A percentile compares a stretch with the other conserved stretches of the same genome.
phyloP scores from a whole-genome alignment of 2,888 invertebrate species.

The Plagodis dolabraria region DNA sequence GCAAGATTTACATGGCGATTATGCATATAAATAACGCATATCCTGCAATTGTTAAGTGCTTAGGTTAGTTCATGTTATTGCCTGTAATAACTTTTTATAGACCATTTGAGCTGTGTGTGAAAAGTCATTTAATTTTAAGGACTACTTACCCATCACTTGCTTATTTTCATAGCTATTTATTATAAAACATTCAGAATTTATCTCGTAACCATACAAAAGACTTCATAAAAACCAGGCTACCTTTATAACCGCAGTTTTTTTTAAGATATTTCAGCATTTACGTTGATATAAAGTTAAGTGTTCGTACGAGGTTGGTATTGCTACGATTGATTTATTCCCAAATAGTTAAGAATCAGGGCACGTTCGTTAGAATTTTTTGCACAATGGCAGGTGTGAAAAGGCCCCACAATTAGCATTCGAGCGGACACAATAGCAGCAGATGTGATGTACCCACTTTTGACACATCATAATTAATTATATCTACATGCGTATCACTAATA shows the following conservation, averaged over 20 bases:
- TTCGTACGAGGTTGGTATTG: constrained; percentile 24
- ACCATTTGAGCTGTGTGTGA: constrained; percentile 1
- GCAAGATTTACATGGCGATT: constrained; percentile 19
- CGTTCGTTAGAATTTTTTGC: constrained; percentile 60
- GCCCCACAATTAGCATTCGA: constrained; percentile 51
- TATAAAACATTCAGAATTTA: too few species aligned
- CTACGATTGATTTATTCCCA: constrained; percentile 43
- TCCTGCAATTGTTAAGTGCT: constrained; percentile 14
- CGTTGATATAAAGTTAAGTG: constrained; percentile 12
- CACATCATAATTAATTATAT: constrained; percentile 19
- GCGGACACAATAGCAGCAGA: constrained; percentile 53
- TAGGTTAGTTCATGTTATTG: constrained; percentile 8
- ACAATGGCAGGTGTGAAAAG: constrained; percentile 59
- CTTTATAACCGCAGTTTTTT: too few species aligned
- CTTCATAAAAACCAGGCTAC: too few species aligned
- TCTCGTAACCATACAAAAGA: too few species aligned
- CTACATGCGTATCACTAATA: not conserved
- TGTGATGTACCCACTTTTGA: constrained; percentile 40
- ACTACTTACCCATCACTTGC: too few species aligned
- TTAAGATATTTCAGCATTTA: too few species aligned
- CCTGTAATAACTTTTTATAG: constrained; percentile 3
- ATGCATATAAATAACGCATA: constrained; percentile 15
- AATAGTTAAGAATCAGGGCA: constrained; percentile 45
- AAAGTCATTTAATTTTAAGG: not conserved
- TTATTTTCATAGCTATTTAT: too few species aligned